phyloP scores from a whole-genome alignment of 2,797 vertebrate genomes.

The Artibeus jamaicensis region DNA sequence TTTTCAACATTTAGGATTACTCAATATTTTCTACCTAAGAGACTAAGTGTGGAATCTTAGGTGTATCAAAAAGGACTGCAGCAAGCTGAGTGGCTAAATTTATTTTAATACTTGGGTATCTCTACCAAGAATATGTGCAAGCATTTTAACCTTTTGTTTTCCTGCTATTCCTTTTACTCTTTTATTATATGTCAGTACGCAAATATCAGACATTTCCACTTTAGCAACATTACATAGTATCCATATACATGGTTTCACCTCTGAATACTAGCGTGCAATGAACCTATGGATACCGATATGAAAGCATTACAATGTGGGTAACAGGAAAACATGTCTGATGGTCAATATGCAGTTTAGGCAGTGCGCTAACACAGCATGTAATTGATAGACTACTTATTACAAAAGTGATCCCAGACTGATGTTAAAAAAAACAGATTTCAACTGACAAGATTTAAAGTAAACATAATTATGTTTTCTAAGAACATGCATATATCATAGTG shows the following conservation, averaged over 20 bases:
- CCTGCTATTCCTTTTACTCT: not conserved
- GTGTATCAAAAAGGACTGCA: not conserved
- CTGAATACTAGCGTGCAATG: not conserved
- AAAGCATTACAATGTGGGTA: not conserved
- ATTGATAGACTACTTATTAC: not conserved
- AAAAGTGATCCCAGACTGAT: constrained; percentile 12
- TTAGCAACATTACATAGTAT: not conserved
- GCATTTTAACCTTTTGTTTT: not conserved
- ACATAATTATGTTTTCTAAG: constrained; percentile 64
- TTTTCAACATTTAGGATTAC: not conserved
- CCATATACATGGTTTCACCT: not conserved
- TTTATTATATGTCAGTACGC: not conserved
- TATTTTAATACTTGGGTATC: not conserved
- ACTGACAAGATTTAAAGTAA: constrained; percentile 30
- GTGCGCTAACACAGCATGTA: not conserved
- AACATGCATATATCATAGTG: not conserved
- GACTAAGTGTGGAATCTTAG: not conserved
- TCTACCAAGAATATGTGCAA: not conserved
- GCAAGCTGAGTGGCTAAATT: not conserved
- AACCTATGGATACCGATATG: not conserved
- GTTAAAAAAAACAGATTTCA: constrained; percentile 21
- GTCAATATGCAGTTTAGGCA: not conserved
- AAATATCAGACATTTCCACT: not conserved
- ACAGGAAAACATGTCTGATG: not conserved
- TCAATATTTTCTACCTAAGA: not conserved